Percentiles rank a stretch among this genome's conserved stretches.
Evolutionary conservation across 2,888 invertebrate genomes (phyloP).

Genomic region (Drosophila diplacantha): DNA sequence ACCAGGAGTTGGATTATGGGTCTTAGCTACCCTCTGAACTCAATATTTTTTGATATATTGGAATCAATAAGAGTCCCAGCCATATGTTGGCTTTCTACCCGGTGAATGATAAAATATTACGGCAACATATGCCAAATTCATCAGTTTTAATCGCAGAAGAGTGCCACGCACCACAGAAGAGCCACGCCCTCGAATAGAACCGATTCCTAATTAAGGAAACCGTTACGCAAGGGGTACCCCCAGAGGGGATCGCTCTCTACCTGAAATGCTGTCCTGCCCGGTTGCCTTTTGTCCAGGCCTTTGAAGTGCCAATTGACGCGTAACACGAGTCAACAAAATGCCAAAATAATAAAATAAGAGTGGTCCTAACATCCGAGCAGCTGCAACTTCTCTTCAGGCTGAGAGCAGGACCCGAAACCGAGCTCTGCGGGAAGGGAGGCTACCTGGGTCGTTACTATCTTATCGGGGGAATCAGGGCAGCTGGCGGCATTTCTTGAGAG

Average conservation of each 20-base stretch:
- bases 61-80: constrained; percentile 1
- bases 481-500: constrained; percentile 27
- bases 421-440: constrained; percentile 5
- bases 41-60: neutral
- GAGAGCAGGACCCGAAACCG: constrained; percentile 4
- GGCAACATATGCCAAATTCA: constrained; percentile 59
- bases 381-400: constrained; percentile 1
- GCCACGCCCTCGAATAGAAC: constrained; percentile 52
- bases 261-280: constrained; percentile 38
- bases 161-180: constrained; percentile 31
- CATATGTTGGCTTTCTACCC: constrained; percentile 42
- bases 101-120: constrained; percentile 44
- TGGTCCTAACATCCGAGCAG: constrained; percentile 23
- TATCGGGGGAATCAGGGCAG: constrained; percentile 48
- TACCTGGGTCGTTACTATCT: constrained; percentile 10
- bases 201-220: constrained; percentile 61
- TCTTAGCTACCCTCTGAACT: neutral
- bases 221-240: constrained; percentile 34
- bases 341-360: constrained; percentile 26
- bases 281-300: constrained; percentile 4
- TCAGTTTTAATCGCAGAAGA: constrained; percentile 31
- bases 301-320: constrained; percentile 58
- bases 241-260: constrained; percentile 32
- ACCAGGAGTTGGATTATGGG: neutral
- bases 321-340: constrained; percentile 65